Conservation (phyloP, 2,888 invertebrate genomes). For the Drosophila mettleri region DNA sequence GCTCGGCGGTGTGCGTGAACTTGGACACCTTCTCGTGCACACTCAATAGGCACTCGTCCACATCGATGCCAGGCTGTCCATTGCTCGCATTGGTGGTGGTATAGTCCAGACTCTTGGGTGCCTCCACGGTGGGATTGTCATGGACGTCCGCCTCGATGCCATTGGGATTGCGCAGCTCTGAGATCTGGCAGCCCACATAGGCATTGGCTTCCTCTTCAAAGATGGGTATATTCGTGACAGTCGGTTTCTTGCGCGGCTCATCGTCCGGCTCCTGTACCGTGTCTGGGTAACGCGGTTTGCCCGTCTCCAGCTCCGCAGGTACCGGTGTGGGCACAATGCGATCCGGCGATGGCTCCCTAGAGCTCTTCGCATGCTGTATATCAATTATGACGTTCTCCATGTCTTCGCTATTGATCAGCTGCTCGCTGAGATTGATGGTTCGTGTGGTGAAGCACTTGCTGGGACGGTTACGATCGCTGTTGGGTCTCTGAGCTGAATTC, state of each 20-base stretch:
- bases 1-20: slow-evolving; percentile 87
- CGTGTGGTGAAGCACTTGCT: slow-evolving; percentile 86
- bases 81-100: slow-evolving; percentile 16
- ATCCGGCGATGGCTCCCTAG: slow-evolving; percentile 91
- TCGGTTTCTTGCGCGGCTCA: slow-evolving; percentile 85
- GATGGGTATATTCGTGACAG: slow-evolving; percentile 86
- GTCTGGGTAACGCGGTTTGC: slow-evolving; percentile 90
- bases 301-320: slow-evolving; percentile 86
- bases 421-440: slow-evolving; percentile 86
- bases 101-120: slow-evolving; percentile 86
- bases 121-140: slow-evolving; percentile 84
- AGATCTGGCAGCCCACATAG: slow-evolving; percentile 85
- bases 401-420: slow-evolving; percentile 86
- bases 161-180: slow-evolving; percentile 85
- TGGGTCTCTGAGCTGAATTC: slow-evolving; percentile 32
- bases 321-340: slow-evolving; percentile 89
- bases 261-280: slow-evolving; percentile 91
- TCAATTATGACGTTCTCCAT: slow-evolving; percentile 89
- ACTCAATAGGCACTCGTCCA: slow-evolving; percentile 88
- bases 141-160: slow-evolving; percentile 67
- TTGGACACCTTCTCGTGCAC: slow-evolving; percentile 90
- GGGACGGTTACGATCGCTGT: slow-evolving; percentile 74
- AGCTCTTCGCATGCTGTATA: slow-evolving; percentile 90
- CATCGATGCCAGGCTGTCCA: slow-evolving; percentile 74
- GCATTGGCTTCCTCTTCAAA: slow-evolving; percentile 86